A percentile compares a stretch with the other conserved stretches of the same genome.
Conservation (phyloP, 2,888 invertebrate genomes). For the Encarsia formosa region DNA sequence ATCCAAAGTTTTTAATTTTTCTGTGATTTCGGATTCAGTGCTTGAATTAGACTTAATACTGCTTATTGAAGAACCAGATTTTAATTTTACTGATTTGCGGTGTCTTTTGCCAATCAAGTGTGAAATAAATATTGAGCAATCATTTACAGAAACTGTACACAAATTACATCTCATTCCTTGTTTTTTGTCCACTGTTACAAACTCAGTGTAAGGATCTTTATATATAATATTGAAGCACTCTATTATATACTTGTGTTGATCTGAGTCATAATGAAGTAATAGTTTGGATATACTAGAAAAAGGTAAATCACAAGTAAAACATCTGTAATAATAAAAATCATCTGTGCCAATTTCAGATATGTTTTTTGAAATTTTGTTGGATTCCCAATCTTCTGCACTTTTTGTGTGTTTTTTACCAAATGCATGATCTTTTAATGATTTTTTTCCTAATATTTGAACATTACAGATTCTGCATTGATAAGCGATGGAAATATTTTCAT, state of each 20-base stretch:
- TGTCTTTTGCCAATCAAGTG: too few relatives aligned
- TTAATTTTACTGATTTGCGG: too few relatives aligned
- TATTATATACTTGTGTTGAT: background rate
- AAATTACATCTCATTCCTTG: too few relatives aligned
- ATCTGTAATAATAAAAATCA: background rate
- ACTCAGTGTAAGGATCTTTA: background rate
- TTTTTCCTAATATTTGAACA: background rate
- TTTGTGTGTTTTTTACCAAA: background rate
- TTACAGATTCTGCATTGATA: too few relatives aligned
- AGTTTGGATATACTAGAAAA: background rate
- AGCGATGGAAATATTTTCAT: too few relatives aligned
- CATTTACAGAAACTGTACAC: too few relatives aligned
- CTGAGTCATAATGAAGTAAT: constrained; percentile 4
- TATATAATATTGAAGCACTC: background rate
- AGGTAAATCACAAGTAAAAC: constrained; percentile 10
- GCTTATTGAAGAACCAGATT: too few relatives aligned
- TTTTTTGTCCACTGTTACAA: too few relatives aligned
- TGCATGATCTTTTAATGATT: background rate
- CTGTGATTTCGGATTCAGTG: too few relatives aligned
- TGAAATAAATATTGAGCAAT: too few relatives aligned
- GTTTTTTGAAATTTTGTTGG: background rate
- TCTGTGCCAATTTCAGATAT: background rate
- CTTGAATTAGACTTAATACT: too few relatives aligned
- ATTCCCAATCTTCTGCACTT: background rate
- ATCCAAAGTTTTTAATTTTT: too few relatives aligned